These are phyloP conservation scores for Philotrypesis tridentata DNA, from an alignment of 1,140 invertebrate species.

Conservation along the genomic window DNA sequence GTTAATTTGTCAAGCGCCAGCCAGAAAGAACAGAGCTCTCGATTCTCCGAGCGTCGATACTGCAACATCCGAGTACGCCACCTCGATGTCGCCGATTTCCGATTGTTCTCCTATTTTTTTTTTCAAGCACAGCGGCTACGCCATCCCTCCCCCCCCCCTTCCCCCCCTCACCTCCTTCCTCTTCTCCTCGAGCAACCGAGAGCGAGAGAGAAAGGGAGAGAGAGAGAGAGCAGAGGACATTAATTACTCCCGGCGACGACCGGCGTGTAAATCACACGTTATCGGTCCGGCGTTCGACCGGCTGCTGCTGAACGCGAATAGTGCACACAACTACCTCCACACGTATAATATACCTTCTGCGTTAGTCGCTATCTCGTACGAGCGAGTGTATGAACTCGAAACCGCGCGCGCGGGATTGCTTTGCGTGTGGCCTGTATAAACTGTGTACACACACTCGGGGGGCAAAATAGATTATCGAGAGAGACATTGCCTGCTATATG, in stretches of 20 bases:
- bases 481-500: background rate
- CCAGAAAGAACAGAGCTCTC: slow-evolving; percentile 43
- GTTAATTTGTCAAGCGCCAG: slow-evolving; percentile 62
- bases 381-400: background rate
- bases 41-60: slow-evolving; percentile 51
- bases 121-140: slow-evolving; percentile 18
- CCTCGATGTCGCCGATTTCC: slow-evolving; percentile 64
- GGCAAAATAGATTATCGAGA: background rate
- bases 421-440: too few species aligned
- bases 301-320: background rate
- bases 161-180: slow-evolving; percentile 18
- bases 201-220: too few species aligned
- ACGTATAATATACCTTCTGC: background rate
- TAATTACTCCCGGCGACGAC: slow-evolving; percentile 60
- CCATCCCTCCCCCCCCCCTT: background rate
- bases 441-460: too few species aligned
- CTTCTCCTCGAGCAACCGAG: slow-evolving; percentile 18
- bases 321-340: too few species aligned
- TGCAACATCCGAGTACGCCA: slow-evolving; percentile 38
- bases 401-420: background rate
- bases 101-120: slow-evolving; percentile 62
- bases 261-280: slow-evolving; percentile 68
- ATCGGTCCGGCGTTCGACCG: slow-evolving; percentile 57
- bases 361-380: background rate
- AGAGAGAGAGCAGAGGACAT: too few species aligned